Conservation (phyloP, 2,888 invertebrate species). For the Aricia artaxerxes region DNA sequence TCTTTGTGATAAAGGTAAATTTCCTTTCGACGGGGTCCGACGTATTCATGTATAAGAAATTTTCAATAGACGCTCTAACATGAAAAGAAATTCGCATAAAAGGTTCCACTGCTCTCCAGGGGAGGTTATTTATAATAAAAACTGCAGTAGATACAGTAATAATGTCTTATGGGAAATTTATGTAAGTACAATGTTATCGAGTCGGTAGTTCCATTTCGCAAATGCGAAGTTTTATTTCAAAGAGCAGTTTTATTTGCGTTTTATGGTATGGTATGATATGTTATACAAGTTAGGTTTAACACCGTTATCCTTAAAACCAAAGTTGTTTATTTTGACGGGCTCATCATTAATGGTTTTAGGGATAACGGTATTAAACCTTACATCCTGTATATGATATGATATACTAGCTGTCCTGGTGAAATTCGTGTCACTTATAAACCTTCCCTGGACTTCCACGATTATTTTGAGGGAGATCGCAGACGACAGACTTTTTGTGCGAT, state of each 20-base stretch:
- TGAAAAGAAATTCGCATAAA: constrained; percentile 47
- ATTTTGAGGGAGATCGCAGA: no score
- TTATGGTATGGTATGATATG: not conserved
- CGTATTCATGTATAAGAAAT: constrained; percentile 36
- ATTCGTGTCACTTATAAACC: no score
- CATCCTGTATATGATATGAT: no score
- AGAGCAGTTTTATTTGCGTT: not conserved
- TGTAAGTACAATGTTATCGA: constrained; percentile 38
- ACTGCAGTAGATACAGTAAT: constrained; percentile 44
- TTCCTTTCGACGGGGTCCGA: constrained; percentile 31
- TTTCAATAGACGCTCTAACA: constrained; percentile 44
- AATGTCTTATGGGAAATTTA: constrained; percentile 37
- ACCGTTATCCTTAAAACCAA: no score
- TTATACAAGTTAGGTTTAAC: no score
- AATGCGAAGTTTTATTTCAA: constrained; percentile 25
- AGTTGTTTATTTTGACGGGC: no score
- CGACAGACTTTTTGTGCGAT: no score
- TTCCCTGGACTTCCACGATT: no score
- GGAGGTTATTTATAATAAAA: constrained; percentile 58
- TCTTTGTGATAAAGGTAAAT: constrained; percentile 33
- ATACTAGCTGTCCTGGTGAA: no score
- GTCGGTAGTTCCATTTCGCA: constrained; percentile 41
- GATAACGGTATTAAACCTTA: no score
- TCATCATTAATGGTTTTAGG: no score
- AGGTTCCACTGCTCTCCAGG: constrained; percentile 45